These are phyloP conservation scores for Amiota mariae DNA, from an alignment of 2,888 invertebrate genomes.

Conservation along the genomic window DNA sequence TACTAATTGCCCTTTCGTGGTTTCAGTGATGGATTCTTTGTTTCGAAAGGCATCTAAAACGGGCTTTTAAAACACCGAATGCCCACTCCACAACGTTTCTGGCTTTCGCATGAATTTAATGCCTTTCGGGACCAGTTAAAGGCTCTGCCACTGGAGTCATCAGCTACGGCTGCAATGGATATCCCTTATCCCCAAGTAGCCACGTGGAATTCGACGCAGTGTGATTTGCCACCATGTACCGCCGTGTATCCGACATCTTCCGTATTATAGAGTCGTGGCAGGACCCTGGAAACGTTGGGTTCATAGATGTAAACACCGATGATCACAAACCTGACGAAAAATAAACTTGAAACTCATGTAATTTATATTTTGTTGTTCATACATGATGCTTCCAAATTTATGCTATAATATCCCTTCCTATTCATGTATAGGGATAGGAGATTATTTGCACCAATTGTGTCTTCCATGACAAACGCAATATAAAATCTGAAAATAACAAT, in stretches of 20 bases:
- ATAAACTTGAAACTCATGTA: background rate
- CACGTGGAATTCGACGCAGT: background rate
- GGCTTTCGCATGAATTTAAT: background rate
- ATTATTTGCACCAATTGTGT: background rate
- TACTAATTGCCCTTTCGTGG: background rate
- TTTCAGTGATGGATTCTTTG: background rate
- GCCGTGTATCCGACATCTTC: conserved; percentile 19
- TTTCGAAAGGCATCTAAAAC: background rate
- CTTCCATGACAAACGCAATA: no score
- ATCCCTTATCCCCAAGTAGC: background rate
- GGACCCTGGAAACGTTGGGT: background rate
- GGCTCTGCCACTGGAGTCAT: background rate
- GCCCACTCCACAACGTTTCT: background rate
- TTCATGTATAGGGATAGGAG: conserved; percentile 36
- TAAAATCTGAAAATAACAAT: no score
- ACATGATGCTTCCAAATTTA: conserved; percentile 36
- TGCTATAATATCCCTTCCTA: conserved; percentile 38
- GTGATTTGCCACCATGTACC: conserved; percentile 21
- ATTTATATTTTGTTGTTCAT: background rate
- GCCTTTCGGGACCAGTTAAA: background rate
- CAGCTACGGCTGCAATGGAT: background rate
- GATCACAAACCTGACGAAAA: background rate
- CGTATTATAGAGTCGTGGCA: conserved; percentile 26
- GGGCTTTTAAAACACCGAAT: no score
- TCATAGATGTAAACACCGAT: background rate